phyloP scores from a whole-genome alignment of 2,888 invertebrate genomes.

The Leptogaster cylindrica region DNA sequence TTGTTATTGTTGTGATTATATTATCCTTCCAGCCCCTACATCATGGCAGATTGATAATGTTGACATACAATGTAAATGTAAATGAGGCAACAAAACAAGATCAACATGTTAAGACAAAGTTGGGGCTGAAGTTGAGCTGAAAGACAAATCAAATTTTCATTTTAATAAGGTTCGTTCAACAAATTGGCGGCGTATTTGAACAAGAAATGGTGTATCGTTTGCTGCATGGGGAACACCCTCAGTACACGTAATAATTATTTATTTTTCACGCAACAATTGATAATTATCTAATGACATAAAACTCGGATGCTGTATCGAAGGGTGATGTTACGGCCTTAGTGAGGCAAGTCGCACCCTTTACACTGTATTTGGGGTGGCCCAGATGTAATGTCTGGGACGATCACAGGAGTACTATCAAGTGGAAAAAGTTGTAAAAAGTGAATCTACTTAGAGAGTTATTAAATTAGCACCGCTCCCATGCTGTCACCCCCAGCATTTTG shows the following conservation, averaged over 20 bases:
- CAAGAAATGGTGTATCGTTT: background rate
- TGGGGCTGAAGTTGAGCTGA: background rate
- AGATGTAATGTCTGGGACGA: too few species aligned
- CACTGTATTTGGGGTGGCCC: too few species aligned
- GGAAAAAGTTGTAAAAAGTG: too few species aligned
- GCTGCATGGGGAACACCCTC: background rate
- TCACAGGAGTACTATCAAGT: too few species aligned
- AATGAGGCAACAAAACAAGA: background rate
- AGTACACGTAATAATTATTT: slow-evolving; percentile 3
- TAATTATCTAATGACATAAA: slow-evolving; percentile 4
- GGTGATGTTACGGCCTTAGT: too few species aligned
- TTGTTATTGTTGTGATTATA: too few species aligned
- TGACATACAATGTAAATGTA: slow-evolving; percentile 1
- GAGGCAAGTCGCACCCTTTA: too few species aligned
- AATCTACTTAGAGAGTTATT: too few species aligned
- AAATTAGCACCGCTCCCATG: too few species aligned
- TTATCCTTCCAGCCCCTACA: too few species aligned
- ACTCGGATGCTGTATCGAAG: too few species aligned
- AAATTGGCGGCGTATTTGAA: background rate
- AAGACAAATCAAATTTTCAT: background rate
- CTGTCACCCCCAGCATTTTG: too few species aligned
- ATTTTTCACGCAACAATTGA: slow-evolving; percentile 29
- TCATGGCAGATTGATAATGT: background rate
- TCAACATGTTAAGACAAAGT: background rate
- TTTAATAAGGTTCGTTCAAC: background rate